These are phyloP conservation scores for Microcebus murinus DNA, from an alignment of 2,113 vertebrate genomes.

Conservation along the genomic window DNA sequence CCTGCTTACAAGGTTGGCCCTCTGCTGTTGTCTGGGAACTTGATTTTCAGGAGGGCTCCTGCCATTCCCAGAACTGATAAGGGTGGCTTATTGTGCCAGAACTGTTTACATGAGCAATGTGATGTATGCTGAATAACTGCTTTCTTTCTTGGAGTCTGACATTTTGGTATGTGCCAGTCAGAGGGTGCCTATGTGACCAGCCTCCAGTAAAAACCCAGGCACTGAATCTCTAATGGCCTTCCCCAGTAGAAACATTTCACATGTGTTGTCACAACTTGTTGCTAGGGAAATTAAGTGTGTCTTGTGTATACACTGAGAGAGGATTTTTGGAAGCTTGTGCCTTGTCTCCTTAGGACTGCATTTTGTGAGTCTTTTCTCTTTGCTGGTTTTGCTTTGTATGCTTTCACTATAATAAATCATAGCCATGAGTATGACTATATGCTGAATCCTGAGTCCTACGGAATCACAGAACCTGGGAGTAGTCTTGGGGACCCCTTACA, in stretches of 20 bases:
- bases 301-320: slow-evolving; percentile 12
- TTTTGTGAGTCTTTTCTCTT: background rate
- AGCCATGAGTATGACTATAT: background rate
- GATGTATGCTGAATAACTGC: slow-evolving; percentile 34
- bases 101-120: slow-evolving; percentile 45
- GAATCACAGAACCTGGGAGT: slow-evolving; percentile 12
- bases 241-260: slow-evolving; percentile 27
- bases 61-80: slow-evolving; percentile 53
- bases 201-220: background rate
- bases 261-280: background rate
- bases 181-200: background rate
- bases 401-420: slow-evolving; percentile 37
- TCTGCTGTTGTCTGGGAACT: slow-evolving; percentile 42
- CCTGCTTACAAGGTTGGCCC: slow-evolving; percentile 27
- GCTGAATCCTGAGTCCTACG: background rate
- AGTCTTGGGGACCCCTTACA: background rate
- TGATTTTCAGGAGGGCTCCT: slow-evolving; percentile 38
- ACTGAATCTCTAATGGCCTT: slow-evolving; percentile 31
- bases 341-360: background rate
- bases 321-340: slow-evolving; percentile 12
- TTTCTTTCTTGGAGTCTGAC: slow-evolving; percentile 61
- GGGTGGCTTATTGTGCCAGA: slow-evolving; percentile 11
- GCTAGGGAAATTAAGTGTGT: slow-evolving; percentile 1
- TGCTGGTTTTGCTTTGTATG: slow-evolving; percentile 46
- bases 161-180: slow-evolving; percentile 51